Evolutionary conservation across 2,888 invertebrate species (phyloP).

Genomic region (Magallana nippona): DNA sequence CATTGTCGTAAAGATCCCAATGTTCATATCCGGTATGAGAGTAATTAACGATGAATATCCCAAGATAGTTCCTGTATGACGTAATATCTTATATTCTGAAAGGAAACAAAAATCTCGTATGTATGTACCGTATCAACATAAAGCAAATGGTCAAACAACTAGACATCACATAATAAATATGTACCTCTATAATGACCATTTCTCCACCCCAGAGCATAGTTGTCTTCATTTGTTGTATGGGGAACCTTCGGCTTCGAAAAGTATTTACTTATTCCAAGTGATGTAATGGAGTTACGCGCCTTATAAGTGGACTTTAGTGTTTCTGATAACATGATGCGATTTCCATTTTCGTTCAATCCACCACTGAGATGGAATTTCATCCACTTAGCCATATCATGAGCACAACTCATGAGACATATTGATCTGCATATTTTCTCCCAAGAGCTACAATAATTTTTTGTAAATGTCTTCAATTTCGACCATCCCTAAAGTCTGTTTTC

Average conservation of each 20-base stretch:
- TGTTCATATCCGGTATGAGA: slow-evolving; percentile 38
- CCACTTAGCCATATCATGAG: slow-evolving; percentile 76
- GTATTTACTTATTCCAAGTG: slow-evolving; percentile 52
- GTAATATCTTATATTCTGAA: slow-evolving; percentile 33
- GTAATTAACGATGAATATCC: slow-evolving; percentile 37
- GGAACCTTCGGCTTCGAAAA: slow-evolving; percentile 68
- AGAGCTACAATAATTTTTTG: background rate
- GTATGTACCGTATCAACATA: background rate
- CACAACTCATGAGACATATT: slow-evolving; percentile 71
- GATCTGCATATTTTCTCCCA: slow-evolving; percentile 71
- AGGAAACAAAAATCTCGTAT: background rate
- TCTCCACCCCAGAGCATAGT: slow-evolving; percentile 74
- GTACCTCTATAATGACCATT: slow-evolving; percentile 75
- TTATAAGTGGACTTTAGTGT: slow-evolving; percentile 63
- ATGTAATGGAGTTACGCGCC: slow-evolving; percentile 57
- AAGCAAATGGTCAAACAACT: too few relatives aligned
- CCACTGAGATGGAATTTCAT: slow-evolving; percentile 69
- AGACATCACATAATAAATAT: background rate
- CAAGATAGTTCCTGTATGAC: slow-evolving; percentile 32
- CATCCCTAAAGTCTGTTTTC: too few relatives aligned
- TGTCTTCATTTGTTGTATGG: slow-evolving; percentile 63
- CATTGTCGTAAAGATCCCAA: slow-evolving; percentile 40
- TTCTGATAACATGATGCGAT: slow-evolving; percentile 54
- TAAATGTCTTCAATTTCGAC: too few relatives aligned
- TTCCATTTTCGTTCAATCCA: slow-evolving; percentile 63